Base-by-base conservation (phyloP, 1,140 invertebrate genomes). In the Branchinecta lynchi region DNA sequence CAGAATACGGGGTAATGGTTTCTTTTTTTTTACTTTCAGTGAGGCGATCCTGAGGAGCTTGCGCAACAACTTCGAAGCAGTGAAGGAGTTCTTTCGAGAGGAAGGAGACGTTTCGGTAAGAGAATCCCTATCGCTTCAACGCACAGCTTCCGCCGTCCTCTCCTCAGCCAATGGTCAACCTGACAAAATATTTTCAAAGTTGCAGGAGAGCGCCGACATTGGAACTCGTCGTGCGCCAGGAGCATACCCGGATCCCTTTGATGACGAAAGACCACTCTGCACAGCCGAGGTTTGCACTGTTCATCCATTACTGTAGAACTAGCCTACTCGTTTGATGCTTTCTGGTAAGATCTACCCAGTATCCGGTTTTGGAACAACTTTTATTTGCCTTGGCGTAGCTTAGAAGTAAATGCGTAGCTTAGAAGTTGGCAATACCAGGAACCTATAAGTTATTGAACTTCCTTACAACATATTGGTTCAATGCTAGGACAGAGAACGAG, bases 81-180 rank as follows among this genome's bases (percentile, higher is more conserved):
- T 60, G 51, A 60, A 60, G 51, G 51, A 60, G 51, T 60, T 60
- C 17, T 60, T 60, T 20, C 51, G 51, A 15, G 12, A 60, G 17
- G 51, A 60, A 60, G 51, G 12, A 60, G 51, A 60, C 51, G 51
- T 60, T 60, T 60, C 51, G 51, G 51, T 60, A 60, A 60, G 51
- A 12, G 17, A 60, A 12, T 60, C 51, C 3, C 12, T 15, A 15
- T 12, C 51, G 17, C 12, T 60, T 60, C 51, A 60, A 3, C 51
- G 51, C 51, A 60, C 51, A 15, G 51, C 51, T 15, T 60, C 51
- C 1, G 17, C 17, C 12, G 12, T 20, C 17, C 17, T 60, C 17
- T 15, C 12, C 12, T 20, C 51, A 15, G 51, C 51, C 12, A 60
- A 15, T 15, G 12, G 12, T 12, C 12, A 60, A 15, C 12, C 51